A percentile compares a stretch with the other conserved stretches of the same genome.
These are phyloP conservation scores for Palaemon carinicauda DNA, from an alignment of 1,140 invertebrate genomes.

Conservation along the genomic window DNA sequence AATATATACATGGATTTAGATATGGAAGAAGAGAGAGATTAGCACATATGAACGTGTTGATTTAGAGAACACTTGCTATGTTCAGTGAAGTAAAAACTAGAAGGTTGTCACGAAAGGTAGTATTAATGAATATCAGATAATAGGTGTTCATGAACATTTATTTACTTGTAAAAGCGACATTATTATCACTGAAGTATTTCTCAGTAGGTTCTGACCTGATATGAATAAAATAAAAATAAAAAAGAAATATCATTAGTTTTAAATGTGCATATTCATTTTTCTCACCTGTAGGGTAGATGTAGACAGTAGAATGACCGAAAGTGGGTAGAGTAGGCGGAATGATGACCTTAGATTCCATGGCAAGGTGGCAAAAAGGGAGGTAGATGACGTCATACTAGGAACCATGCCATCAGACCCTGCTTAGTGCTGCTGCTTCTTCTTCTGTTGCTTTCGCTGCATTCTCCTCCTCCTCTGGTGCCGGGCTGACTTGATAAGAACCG, in stretches of 20 bases:
- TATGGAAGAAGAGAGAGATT: background rate
- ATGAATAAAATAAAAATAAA: too few relatives aligned
- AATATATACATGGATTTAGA: background rate
- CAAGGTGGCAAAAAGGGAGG: background rate
- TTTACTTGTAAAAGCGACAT: too few relatives aligned
- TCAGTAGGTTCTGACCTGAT: too few relatives aligned
- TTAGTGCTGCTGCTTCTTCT: background rate
- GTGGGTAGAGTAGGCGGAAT: slow-evolving; percentile 27
- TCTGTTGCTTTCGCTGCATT: background rate
- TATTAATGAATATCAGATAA: too few relatives aligned
- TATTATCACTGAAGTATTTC: too few relatives aligned
- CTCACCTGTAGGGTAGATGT: slow-evolving; percentile 37
- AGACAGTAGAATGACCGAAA: slow-evolving; percentile 31
- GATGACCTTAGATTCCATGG: slow-evolving; percentile 21
- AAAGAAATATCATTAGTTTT: too few relatives aligned
- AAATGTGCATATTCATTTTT: background rate
- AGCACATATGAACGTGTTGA: too few relatives aligned
- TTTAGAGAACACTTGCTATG: too few relatives aligned
- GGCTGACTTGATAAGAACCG: background rate
- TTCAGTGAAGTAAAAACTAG: too few relatives aligned
- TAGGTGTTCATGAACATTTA: too few relatives aligned
- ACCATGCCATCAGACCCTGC: background rate
- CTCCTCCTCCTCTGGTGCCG: background rate
- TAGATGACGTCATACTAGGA: background rate
- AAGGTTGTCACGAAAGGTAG: too few relatives aligned